phyloP scores from a whole-genome alignment of 2,888 invertebrate genomes.

The Malacosoma neustria region DNA sequence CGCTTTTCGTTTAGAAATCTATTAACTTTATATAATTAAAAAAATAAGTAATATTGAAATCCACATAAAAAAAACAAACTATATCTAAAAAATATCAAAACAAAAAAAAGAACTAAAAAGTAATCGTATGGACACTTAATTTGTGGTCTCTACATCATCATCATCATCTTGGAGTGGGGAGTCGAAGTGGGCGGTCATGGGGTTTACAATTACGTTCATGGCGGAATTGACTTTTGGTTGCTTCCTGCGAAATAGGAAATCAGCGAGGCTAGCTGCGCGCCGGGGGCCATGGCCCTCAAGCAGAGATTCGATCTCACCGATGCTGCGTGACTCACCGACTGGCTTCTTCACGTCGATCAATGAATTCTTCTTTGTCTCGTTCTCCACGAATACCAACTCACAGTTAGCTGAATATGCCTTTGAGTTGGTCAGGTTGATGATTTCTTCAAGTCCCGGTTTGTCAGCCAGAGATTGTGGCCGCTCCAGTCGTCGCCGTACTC shows the following conservation, averaged over 20 bases:
- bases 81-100: neutral
- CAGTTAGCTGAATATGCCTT: constrained; percentile 39
- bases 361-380: constrained; percentile 23
- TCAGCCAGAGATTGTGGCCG: constrained; percentile 51
- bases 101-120: neutral
- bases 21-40: too few relatives aligned
- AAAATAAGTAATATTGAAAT: neutral
- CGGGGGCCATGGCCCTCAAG: constrained; percentile 19
- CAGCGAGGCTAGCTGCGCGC: constrained; percentile 35
- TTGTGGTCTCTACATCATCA: neutral
- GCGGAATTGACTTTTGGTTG: constrained; percentile 6
- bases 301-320: constrained; percentile 29
- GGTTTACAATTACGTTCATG: constrained; percentile 51
- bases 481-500: constrained; percentile 35
- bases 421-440: constrained; percentile 32
- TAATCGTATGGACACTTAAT: neutral
- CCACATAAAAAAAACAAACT: neutral
- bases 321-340: constrained; percentile 26
- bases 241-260: constrained; percentile 29
- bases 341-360: constrained; percentile 23
- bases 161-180: constrained; percentile 1
- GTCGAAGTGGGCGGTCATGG: constrained; percentile 38
- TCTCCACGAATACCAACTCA: constrained; percentile 11
- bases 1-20: too few relatives aligned
- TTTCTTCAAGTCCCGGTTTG: constrained; percentile 27